Percentiles rank a stretch among this genome's conserved stretches.
phyloP scores from a whole-genome alignment of 2,113 vertebrate species.

The Eulemur rufifrons region DNA sequence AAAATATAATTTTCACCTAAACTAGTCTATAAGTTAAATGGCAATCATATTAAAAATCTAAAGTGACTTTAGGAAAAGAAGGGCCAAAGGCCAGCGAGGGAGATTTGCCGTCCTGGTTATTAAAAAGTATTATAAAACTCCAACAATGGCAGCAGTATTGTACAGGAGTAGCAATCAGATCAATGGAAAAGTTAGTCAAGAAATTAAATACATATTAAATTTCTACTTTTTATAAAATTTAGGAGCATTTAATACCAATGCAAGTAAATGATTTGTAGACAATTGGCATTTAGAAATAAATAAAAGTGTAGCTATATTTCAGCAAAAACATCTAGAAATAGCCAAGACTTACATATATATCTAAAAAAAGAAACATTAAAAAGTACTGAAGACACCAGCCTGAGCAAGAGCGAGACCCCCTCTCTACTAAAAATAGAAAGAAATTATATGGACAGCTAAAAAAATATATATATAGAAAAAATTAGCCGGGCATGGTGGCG shows the following conservation, averaged over 20 bases:
- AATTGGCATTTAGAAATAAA: slow-evolving; percentile 1
- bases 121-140: not conserved
- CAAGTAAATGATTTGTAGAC: not conserved
- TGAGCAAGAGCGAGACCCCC: too few relatives aligned
- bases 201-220: not conserved
- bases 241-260: not conserved
- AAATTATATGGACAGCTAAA: too few relatives aligned
- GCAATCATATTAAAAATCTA: not conserved
- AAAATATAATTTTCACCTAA: not conserved
- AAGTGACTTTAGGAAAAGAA: not conserved
- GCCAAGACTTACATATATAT: not conserved
- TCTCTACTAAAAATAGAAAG: too few relatives aligned
- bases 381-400: not conserved
- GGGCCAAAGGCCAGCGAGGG: not conserved
- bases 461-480: too few relatives aligned
- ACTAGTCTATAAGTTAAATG: not conserved
- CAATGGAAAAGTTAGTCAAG: not conserved
- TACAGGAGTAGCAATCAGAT: not conserved
- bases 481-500: too few relatives aligned
- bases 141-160: not conserved
- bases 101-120: not conserved
- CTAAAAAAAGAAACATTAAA: not conserved
- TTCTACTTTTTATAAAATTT: not conserved
- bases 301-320: not conserved
- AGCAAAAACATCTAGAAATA: not conserved